These are phyloP conservation scores for Ophion ventricosus DNA, from an alignment of 2,888 invertebrate species.

Conservation along the genomic window DNA sequence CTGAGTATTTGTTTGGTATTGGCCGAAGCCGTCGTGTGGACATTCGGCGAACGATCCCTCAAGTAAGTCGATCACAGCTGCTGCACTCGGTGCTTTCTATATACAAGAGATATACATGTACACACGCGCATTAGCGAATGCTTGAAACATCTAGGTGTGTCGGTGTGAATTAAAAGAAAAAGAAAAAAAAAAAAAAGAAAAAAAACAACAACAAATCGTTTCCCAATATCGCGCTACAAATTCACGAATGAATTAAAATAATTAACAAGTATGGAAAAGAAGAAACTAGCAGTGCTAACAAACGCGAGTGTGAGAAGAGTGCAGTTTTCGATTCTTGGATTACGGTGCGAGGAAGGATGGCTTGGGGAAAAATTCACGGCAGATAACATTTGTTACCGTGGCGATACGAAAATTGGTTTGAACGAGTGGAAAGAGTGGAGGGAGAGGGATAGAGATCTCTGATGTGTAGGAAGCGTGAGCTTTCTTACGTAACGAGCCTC, in stretches of 20 bases:
- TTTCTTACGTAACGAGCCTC: slow-evolving; percentile 52
- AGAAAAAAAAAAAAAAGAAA: not conserved
- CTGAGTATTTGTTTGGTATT: slow-evolving; percentile 33
- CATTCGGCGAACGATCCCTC: slow-evolving; percentile 57
- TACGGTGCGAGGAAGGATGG: slow-evolving; percentile 50
- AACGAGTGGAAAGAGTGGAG: slow-evolving; percentile 19
- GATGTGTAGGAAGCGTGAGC: slow-evolving; percentile 36
- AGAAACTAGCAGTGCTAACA: slow-evolving; percentile 32
- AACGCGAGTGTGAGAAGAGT: slow-evolving; percentile 49
- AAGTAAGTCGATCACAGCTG: slow-evolving; percentile 59
- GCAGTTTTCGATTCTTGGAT: slow-evolving; percentile 55
- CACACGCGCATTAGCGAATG: slow-evolving; percentile 27
- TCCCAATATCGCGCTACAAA: not conserved
- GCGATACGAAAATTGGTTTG: slow-evolving; percentile 13
- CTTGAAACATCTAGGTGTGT: slow-evolving; percentile 33
- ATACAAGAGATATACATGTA: not conserved
- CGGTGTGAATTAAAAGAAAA: slow-evolving; percentile 49
- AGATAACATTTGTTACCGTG: no score
- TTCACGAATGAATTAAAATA: slow-evolving; percentile 10
- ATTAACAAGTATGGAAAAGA: not conserved
- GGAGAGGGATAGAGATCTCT: not conserved
- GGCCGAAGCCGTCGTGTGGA: slow-evolving; percentile 51
- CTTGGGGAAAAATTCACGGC: slow-evolving; percentile 48
- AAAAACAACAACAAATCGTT: not conserved
- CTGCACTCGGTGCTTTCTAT: slow-evolving; percentile 19